Base-by-base conservation (phyloP, 2,797 vertebrate genomes). In the Argyrosomus regius region DNA sequence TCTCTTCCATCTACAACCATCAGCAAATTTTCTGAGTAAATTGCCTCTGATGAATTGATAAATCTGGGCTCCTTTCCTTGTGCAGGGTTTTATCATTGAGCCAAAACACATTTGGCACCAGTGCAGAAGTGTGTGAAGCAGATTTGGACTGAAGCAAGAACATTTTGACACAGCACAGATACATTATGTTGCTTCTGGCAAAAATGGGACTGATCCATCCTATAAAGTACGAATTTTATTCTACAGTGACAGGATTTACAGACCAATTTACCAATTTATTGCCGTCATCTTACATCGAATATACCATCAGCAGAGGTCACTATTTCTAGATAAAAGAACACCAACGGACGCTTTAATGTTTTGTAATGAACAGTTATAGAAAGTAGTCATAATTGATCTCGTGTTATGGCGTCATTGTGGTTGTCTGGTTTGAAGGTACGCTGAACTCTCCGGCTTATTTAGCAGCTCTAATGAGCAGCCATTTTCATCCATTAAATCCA, bases 401-500 rank as follows among this genome's bases (percentile, higher is more conserved):
- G 7, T 53, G 18, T 65, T 24, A 14, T 39, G 12, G 10, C 52
- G 24, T 48, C 48, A 43, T n/a, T 39, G 46, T 24, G 13, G 57
- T 35, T 75, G 53, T 61, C 41, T 78, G 0, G 75, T 67, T 76
- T 78, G 64, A 67, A 53, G 63, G 6, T 67, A 78, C n/a, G 22
- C 65, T 70, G 50, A 72, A 75, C 24, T 65, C 3, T 14, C 28
- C 50, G 66, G 56, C 62, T 83, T 79, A 74, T 78, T 78, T 59
- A 76, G 58, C 78, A 74, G 66, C 45, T 73, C 14, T 80, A 83
- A 86, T 62, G 66, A 65, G 31, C 46, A 76, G 53, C 18, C 16
- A 35, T 81, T 79, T 71, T 49, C 56, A 58, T 73, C 69, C 22
- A 73, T 83, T 84, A 81, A 84, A 76, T 9, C 57, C 53, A 80